Percentiles rank a stretch among this genome's conserved stretches.
These are phyloP conservation scores for Brachyistius frenatus DNA, from an alignment of 2,113 vertebrate genomes.

Conservation along the genomic window DNA sequence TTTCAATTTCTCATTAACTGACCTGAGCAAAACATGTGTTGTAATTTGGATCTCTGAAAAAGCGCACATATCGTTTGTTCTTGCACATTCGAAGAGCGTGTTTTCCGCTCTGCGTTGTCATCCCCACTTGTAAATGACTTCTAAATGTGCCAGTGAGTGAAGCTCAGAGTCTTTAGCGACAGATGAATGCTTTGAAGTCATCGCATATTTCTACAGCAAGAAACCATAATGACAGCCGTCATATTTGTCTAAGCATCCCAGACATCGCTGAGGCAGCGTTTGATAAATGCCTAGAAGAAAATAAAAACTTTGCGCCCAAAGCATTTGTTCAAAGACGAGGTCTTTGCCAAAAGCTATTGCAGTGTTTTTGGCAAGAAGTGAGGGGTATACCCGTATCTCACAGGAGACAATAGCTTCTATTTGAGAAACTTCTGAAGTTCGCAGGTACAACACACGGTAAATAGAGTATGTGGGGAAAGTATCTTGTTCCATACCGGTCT, in stretches of 20 bases:
- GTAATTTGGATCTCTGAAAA: constrained; percentile 27
- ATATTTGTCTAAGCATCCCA: constrained; percentile 65
- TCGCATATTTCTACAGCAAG: constrained; percentile 40
- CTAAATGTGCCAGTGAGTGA: background rate
- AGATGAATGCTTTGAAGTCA: constrained; percentile 63
- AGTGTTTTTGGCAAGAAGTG: constrained; percentile 41
- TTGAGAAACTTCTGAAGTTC: constrained; percentile 71
- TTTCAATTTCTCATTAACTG: constrained; percentile 23
- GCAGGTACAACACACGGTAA: constrained; percentile 70
- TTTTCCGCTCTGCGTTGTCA: constrained; percentile 18
- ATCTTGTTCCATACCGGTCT: constrained; percentile 67
- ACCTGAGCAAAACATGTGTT: background rate
- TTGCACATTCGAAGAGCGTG: background rate
- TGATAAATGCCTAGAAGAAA: constrained; percentile 59
- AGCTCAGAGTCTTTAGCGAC: constrained; percentile 12
- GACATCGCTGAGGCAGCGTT: constrained; percentile 49
- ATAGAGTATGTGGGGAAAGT: constrained; percentile 67
- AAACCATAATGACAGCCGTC: constrained; percentile 54
- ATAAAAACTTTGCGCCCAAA: constrained; percentile 58
- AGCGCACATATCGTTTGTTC: constrained; percentile 7
- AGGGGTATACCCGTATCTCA: constrained; percentile 30
- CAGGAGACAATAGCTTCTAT: constrained; percentile 65
- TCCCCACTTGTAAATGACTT: constrained; percentile 4
- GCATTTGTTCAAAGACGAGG: constrained; percentile 63
- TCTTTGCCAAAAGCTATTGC: constrained; percentile 23